A percentile compares a stretch with the other conserved stretches of the same genome.
Conservation (phyloP, 1,140 invertebrate species). For the Lethrus apterus region DNA sequence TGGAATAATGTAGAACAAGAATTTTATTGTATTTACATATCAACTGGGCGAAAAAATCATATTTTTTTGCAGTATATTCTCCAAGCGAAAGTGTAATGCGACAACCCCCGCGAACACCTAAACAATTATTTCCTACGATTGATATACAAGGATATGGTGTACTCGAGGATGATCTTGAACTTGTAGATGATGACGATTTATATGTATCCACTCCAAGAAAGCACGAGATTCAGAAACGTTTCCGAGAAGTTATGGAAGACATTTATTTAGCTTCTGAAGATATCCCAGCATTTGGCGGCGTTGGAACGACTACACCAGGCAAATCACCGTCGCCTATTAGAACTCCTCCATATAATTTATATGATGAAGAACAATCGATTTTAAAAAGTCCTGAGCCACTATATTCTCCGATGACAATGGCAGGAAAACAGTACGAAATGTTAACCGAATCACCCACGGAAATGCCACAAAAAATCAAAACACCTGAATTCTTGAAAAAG, state of each 20-base stretch:
- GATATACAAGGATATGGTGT: neutral
- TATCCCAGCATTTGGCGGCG: neutral
- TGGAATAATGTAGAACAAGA: too few species aligned
- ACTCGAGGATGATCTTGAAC: constrained; percentile 3
- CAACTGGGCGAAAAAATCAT: too few species aligned
- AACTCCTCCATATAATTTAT: neutral
- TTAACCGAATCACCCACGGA: neutral
- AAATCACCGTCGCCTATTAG: constrained; percentile 1
- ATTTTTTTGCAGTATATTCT: too few species aligned
- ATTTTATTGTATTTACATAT: too few species aligned
- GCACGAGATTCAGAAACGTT: neutral
- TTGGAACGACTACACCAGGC: neutral
- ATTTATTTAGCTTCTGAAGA: neutral
- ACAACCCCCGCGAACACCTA: neutral
- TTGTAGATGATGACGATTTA: constrained; percentile 1
- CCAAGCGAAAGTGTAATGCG: too few species aligned
- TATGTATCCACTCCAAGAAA: constrained; percentile 1
- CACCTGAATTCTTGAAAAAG: constrained; percentile 1
- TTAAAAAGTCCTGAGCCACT: constrained; percentile 1
- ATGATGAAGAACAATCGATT: neutral
- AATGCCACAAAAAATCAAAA: neutral
- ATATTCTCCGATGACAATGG: neutral
- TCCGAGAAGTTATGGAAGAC: constrained; percentile 1
- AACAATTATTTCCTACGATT: constrained; percentile 1
- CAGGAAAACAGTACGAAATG: neutral